Evolutionary conservation across 92 coral and sea anemone genomes (phyloP).

Genomic region (Heliopora coerulea): DNA sequence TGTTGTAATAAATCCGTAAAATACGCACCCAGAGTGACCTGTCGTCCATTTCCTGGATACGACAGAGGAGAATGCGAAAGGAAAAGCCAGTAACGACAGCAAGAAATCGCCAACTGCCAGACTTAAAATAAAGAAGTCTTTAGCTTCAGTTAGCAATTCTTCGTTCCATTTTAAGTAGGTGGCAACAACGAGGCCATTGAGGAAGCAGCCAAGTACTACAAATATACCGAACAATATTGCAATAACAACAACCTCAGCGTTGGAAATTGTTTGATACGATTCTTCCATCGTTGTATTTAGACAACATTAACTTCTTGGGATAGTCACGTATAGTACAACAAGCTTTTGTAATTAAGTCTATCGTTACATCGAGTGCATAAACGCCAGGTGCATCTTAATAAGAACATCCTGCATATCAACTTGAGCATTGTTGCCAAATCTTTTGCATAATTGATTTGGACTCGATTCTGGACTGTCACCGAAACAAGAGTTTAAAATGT

Average conservation of each 20-base stretch:
- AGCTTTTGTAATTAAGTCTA: too few species aligned
- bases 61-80: conserved; percentile 59
- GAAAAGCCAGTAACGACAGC: conserved; percentile 44
- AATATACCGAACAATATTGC: not conserved
- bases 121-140: conserved; percentile 56
- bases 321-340: too few species aligned
- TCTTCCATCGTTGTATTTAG: too few species aligned
- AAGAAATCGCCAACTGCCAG: conserved; percentile 71
- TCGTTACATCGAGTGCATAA: too few species aligned
- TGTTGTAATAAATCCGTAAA: conserved; percentile 60
- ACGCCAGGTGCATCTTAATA: too few species aligned
- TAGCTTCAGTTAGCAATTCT: conserved; percentile 31
- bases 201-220: conserved; percentile 16
- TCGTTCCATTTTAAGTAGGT: conserved; percentile 49
- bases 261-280: not conserved
- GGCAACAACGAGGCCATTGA: conserved; percentile 53
- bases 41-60: conserved; percentile 50
- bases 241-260: not conserved
- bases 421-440: too few species aligned
- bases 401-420: too few species aligned
- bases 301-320: too few species aligned
- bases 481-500: too few species aligned
- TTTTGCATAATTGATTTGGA: too few species aligned
- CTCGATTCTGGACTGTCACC: too few species aligned
- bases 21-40: conserved; percentile 45